Evolutionary conservation across 2,113 vertebrate genomes (phyloP), one percentile per base, ranked within the genome.

Genomic region (Odontesthes bonariensis): DNA sequence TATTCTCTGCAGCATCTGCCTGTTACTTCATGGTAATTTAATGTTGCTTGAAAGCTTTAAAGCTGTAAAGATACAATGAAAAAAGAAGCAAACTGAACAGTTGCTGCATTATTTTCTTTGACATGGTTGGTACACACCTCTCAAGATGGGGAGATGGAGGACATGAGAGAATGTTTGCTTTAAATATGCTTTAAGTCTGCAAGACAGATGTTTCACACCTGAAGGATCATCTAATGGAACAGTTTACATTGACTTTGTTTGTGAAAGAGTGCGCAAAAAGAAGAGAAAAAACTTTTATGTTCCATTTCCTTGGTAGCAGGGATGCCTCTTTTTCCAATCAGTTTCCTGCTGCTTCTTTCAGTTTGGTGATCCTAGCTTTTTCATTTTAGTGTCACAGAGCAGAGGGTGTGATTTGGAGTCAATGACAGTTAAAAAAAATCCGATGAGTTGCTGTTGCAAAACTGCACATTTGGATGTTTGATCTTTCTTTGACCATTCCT

Each of bases 181-280:
- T n/a, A 64, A 69, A 65, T 40, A 59, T 69, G 38, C 83, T 77
- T 59, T 73, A 49, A 69, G 72, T 76, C 44, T 79, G 75, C 23
- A 13, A 47, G 20, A 20, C 81, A 82, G 77, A 84, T 66, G 54
- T n/a, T 44, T 52, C 67, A 55, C 78, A 85, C 69, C 69, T 83
- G 87, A 68, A 57, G 12, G 44, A 47, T 69, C 35, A 32, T 53
- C 49, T 32, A 65, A 27, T 56, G 62, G 75, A 77, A 66, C 44
- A 12, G 33, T 75, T 81, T 82, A 38, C 35, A 38, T 38, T 38
- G 35, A 38, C 35, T 38, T 38, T 38, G 35, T 38, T 38, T 38
- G 35, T 38, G 6, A 38, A 38, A 38, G 35, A 27, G 35, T 38
- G 35, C 6, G 35, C 10, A 10, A 38, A 10, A 38, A 38, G 35